Evolutionary conservation across 2,888 invertebrate species (phyloP), one percentile per base, ranked within the genome.

Genomic region (Pinctada fucata): DNA sequence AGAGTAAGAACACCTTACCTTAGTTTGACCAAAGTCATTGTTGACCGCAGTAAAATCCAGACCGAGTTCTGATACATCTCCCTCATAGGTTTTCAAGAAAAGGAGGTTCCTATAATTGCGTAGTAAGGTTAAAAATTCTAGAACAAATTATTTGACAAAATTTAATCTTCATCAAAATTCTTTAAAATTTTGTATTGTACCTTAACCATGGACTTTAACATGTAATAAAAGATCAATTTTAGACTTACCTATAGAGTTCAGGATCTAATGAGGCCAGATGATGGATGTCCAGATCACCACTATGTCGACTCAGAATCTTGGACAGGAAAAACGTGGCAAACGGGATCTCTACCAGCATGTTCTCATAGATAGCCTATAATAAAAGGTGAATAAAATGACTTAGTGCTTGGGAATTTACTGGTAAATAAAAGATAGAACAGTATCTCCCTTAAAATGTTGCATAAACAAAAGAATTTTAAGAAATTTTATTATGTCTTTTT

Each of bases 241-340:
- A 8, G 48, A 85, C 87, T 83, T 84, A 92, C 92, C 90, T 95
- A 93, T 99, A 97, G 90, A 99, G 93, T 63, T 96, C 96, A 0
- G 97, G 97, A 94, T 99, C 99, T 2, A 99, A 93, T 0, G 98
- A 98, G 5, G 97, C 96, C 84, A 99, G 93, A 90, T 98, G 97
- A 93, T 99, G 98, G 70, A 97, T 96, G 89, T 97, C 97, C 0
- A 97, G 95, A 82, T 93, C 92, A 88, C 96, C 96, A 0, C 97
- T 96, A 69, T 86, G 87, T 49, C 89, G 87, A 80, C 90, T 90
- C 51, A 97, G 95, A 69, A 97, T 93, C 93, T 97, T 97, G 0
- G 97, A 96, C 48, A 99, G 94, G 93, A 99, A 99, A 93, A 99
- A 99, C 89, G 97, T 97, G 2, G 99, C 99, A 86, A 99, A 94